Conservation (phyloP, 1,140 invertebrate genomes). For the Pogonomyrmex barbatus region DNA sequence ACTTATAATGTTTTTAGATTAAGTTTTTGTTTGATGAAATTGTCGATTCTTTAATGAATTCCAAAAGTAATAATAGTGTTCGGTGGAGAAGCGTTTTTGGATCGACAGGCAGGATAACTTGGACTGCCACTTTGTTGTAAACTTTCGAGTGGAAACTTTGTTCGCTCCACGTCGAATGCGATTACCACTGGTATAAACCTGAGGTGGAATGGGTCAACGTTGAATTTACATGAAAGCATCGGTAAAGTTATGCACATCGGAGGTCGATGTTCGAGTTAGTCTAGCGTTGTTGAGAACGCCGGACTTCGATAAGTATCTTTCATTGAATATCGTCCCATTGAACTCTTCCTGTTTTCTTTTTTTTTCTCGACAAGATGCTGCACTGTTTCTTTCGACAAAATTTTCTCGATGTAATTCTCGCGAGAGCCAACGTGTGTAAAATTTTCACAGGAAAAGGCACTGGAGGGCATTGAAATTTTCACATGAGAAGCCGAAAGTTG, state of each 20-base stretch:
- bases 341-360: not conserved
- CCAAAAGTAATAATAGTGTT: slow-evolving; percentile 32
- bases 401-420: slow-evolving; percentile 21
- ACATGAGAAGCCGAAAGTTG: slow-evolving; percentile 14
- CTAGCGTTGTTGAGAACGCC: not conserved
- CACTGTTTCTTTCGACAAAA: slow-evolving; percentile 3
- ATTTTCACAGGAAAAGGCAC: not conserved
- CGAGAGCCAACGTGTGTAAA: not conserved
- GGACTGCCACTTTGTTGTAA: slow-evolving; percentile 47
- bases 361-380: not conserved
- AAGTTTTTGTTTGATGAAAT: not conserved
- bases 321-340: slow-evolving; percentile 14
- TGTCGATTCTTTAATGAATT: slow-evolving; percentile 29
- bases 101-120: slow-evolving; percentile 55
- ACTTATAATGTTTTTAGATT: not conserved
- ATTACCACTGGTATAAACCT: slow-evolving; percentile 56
- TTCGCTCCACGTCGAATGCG: slow-evolving; percentile 55
- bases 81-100: slow-evolving; percentile 11
- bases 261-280: slow-evolving; percentile 15
- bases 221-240: slow-evolving; percentile 70
- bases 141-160: slow-evolving; percentile 60
- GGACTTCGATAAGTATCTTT: slow-evolving; percentile 44
- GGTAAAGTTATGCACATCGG: slow-evolving; percentile 52
- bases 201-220: slow-evolving; percentile 59
- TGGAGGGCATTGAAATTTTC: not conserved